A percentile compares a stretch with the other conserved stretches of the same genome.
phyloP scores from a whole-genome alignment of 2,888 invertebrate genomes.

The Calameuta pallipes region DNA sequence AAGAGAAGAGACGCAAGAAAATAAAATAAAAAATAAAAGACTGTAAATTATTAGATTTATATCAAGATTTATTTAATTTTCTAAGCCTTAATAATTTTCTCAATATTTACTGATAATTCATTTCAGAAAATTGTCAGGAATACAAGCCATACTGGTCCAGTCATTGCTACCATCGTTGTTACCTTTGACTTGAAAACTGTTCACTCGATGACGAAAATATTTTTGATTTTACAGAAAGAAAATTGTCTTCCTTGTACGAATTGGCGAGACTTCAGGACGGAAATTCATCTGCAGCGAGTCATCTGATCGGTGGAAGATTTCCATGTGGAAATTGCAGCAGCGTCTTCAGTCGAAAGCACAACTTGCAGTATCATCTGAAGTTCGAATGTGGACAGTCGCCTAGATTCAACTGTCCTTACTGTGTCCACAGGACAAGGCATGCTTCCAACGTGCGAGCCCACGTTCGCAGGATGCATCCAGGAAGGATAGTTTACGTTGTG shows the following conservation, averaged over 20 bases:
- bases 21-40: background rate
- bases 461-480: conserved; percentile 40
- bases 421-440: conserved; percentile 41
- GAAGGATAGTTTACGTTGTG: conserved; percentile 35
- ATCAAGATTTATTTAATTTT: background rate
- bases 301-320: background rate
- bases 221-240: background rate
- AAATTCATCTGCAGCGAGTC: background rate
- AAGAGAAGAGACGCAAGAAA: background rate
- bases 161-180: background rate
- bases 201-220: background rate
- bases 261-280: background rate
- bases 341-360: conserved; percentile 52
- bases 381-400: conserved; percentile 52
- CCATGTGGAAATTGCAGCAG: conserved; percentile 47
- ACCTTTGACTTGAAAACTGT: background rate
- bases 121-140: background rate
- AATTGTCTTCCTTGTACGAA: background rate
- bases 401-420: conserved; percentile 52
- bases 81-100: background rate
- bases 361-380: conserved; percentile 51
- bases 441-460: conserved; percentile 44
- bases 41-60: background rate
- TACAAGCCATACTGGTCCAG: background rate
- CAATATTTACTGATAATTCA: background rate